Base-by-base conservation (phyloP, 92 coral and sea anemone species). In the Epizoanthus stellaris region DNA sequence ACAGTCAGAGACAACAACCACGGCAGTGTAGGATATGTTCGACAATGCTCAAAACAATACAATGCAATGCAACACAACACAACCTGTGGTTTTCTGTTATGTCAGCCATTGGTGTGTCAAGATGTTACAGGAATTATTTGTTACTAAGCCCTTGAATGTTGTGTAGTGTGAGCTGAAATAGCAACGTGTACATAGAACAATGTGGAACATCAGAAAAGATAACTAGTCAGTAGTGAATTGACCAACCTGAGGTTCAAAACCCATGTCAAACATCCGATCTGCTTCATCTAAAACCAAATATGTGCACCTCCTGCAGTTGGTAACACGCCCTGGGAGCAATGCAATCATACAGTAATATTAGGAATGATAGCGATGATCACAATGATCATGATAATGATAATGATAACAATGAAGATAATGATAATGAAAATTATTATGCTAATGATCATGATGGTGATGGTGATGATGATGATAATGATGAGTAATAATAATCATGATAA, bases 221-320 rank as follows among this genome's bases (percentile, higher is more conserved):
- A 45, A 52, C 36, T 16, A 54, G 25, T 16, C 45, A 43, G 10
- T 25, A 21, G 70, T 64, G 49, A 52, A 39, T 10, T 16, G 70
- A 70, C 82, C 62, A 80, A 94, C 99, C 91, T 96, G 99, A 45
- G 99, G 99, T 81, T 96, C 99, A 91, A 96, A 96, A 11, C 99
- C 99, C 99, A 96, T 94, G 73, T 96, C 99, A 88, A 96, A 96
- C 99, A 96, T 96, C 58, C 99, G 85, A 71, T 96, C 99, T 5
- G 99, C 99, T 87, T 96, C 99, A 73, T 96, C 99, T 67, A 96
- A 88, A 3, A 96, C 99, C 62, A 96, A 89, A 63, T 96, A 96
- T n/a, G 99, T 96, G 60, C 99, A 92, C 40, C 99, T 92, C 38
- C 95, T 91, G 67, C 99, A 96, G 91, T 96, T 96, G 6, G 98